phyloP scores from a whole-genome alignment of 2,888 invertebrate species.

The Tetanocera ferruginea region DNA sequence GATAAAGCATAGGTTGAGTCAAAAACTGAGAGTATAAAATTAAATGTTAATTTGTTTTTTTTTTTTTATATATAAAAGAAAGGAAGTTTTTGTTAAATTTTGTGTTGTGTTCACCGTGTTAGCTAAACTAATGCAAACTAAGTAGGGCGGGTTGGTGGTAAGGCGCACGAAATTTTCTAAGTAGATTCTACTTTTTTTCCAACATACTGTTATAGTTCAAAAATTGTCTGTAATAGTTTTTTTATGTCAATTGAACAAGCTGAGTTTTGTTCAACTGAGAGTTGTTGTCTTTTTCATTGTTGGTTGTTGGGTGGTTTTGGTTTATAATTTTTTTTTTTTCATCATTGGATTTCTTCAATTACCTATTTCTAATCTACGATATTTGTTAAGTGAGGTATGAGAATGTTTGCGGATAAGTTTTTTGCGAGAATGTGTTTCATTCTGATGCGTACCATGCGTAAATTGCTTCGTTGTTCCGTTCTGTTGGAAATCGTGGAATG shows the following conservation, averaged over 20 bases:
- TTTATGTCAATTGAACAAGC: not conserved
- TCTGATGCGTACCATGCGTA: slow-evolving; percentile 86
- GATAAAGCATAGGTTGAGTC: not conserved
- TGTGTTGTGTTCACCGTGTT: not conserved
- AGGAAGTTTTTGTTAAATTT: not conserved
- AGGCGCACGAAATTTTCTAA: not conserved
- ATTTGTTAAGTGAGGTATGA: slow-evolving; percentile 71
- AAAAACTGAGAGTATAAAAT: not conserved
- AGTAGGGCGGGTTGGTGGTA: not conserved
- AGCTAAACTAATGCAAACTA: not conserved
- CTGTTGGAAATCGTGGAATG: slow-evolving; percentile 91
- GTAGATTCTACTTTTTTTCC: too few species aligned
- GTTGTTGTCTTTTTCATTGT: not conserved
- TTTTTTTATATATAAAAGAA: not conserved
- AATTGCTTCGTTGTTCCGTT: slow-evolving; percentile 87
- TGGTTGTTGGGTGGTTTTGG: not conserved
- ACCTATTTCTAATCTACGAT: slow-evolving; percentile 72
- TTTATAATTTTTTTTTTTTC: not conserved
- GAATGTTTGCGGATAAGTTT: slow-evolving; percentile 70
- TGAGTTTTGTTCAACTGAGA: not conserved
- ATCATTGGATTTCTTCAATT: slow-evolving; percentile 60
- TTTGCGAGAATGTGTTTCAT: slow-evolving; percentile 76
- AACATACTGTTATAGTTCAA: too few species aligned
- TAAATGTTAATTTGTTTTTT: not conserved
- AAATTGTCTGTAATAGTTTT: not conserved